Percentiles rank a stretch among this genome's conserved stretches.
Conservation (phyloP, 2,113 vertebrate species). For the Oceanodroma tethys region DNA sequence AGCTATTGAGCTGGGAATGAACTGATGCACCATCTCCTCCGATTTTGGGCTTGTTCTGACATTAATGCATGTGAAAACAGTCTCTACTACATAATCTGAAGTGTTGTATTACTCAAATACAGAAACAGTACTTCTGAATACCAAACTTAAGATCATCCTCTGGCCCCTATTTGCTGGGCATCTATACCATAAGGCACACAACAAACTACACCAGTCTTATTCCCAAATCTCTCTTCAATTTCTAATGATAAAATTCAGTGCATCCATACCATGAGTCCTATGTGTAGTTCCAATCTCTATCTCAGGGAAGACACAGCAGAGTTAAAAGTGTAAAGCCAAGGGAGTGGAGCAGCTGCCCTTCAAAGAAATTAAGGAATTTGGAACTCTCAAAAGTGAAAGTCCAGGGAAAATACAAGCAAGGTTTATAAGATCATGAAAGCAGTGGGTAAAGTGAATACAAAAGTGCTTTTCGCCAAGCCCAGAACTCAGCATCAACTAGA, state of each 20-base stretch:
- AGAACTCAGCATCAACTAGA: background rate
- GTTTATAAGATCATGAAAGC: background rate
- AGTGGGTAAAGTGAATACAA: background rate
- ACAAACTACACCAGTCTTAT: background rate
- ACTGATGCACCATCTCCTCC: background rate
- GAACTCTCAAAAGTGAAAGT: background rate
- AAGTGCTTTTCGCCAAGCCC: background rate
- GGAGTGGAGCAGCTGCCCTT: background rate
- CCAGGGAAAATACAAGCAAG: background rate
- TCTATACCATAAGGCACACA: background rate
- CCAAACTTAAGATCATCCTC: background rate
- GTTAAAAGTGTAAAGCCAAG: background rate
- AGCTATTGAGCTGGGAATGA: background rate
- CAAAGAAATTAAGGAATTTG: background rate
- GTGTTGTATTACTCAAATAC: background rate
- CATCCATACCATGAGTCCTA: background rate
- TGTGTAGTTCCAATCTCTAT: background rate
- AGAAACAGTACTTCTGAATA: background rate
- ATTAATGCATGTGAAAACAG: background rate
- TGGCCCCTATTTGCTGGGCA: background rate
- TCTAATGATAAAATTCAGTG: background rate
- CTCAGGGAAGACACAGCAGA: background rate
- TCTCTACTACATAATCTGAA: background rate
- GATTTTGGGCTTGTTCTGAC: background rate
- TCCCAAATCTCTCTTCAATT: background rate